Evolutionary conservation across 2,113 vertebrate species (phyloP), one percentile per base, ranked within the genome.

Genomic region (Crotalus helleri): DNA sequence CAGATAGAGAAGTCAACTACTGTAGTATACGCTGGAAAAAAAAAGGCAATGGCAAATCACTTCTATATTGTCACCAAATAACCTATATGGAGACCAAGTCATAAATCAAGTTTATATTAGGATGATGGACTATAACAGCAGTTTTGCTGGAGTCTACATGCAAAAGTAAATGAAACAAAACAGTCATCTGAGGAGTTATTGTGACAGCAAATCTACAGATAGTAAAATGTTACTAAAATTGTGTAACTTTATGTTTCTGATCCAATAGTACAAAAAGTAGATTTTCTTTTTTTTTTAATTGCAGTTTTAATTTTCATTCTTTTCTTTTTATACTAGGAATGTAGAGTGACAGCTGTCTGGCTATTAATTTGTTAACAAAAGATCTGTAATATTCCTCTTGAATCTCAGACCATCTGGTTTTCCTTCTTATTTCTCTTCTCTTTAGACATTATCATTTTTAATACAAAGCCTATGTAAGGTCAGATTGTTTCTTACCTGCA

Each of bases 281-380:
- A 17, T 9, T 81, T 44, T 39, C 6, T 2, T 44, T 81, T 81
- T 81, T 39, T 81, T 39, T 39, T 2, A 69, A 81, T 7, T 81
- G 6, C 15, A 64, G 53, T 88, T 39, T 13, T 64, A 23, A 19
- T 92, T 92, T 61, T 54, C 33, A 17, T 69, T 5, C 33, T 86
- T 93, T 29, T 44, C 51, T 90, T 26, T 90, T 93, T 53, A 92
- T 90, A 86, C n/a, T n/a, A 61, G 44, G 5, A 57, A 49, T 61
- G 26, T 46, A 92, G 85, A 90, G 29, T n/a, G 46, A 61, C 74
- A 90, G 88, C 55, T 90, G 88, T 81, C 44, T 86, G 26, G 44
- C 44, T 93, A 88, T 89, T 89, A 92, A 89, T 92, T 81, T 85
- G 88, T 85, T 93, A 26, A 23, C 44, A 58, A 93, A 86, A 55